phyloP scores from a whole-genome alignment of 2,797 vertebrate species.

The Sebastes elongatus region DNA sequence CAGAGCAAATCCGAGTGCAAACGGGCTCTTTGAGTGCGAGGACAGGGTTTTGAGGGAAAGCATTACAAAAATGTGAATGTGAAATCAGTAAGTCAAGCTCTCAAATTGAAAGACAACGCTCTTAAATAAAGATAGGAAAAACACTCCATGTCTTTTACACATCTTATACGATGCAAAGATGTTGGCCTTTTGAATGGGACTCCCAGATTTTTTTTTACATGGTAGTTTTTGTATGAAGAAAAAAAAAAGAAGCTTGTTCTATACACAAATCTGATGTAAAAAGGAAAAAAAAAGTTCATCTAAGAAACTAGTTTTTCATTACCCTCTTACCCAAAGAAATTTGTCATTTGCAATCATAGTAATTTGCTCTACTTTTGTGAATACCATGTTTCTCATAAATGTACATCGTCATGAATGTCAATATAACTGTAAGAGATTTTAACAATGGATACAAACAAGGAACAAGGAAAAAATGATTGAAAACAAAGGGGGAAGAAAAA shows the following conservation, averaged over 20 bases:
- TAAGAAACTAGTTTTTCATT: conserved; percentile 79
- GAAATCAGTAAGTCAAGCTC: too few species aligned
- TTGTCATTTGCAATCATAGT: conserved; percentile 82
- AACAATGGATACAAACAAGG: conserved; percentile 74
- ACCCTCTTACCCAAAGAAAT: conserved; percentile 85
- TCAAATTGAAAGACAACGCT: too few species aligned
- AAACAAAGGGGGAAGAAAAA: conserved; percentile 63
- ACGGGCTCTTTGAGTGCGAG: too few species aligned
- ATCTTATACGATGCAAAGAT: conserved; percentile 63
- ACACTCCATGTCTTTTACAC: conserved; percentile 42
- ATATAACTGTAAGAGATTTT: conserved; percentile 85
- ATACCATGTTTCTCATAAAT: conserved; percentile 79
- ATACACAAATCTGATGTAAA: conserved; percentile 78
- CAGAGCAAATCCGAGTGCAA: too few species aligned
- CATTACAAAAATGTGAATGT: too few species aligned
- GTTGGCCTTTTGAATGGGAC: conserved; percentile 78
- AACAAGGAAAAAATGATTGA: conserved; percentile 65
- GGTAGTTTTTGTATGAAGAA: conserved; percentile 84
- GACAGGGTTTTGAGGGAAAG: too few species aligned
- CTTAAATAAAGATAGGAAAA: too few species aligned
- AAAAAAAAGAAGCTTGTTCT: conserved; percentile 69
- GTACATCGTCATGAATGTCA: conserved; percentile 89
- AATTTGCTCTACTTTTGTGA: conserved; percentile 82
- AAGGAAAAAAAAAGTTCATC: conserved; percentile 62
- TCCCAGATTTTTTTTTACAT: conserved; percentile 64